phyloP scores from a whole-genome alignment of 1,140 invertebrate genomes.

The Oscheius sp. region DNA sequence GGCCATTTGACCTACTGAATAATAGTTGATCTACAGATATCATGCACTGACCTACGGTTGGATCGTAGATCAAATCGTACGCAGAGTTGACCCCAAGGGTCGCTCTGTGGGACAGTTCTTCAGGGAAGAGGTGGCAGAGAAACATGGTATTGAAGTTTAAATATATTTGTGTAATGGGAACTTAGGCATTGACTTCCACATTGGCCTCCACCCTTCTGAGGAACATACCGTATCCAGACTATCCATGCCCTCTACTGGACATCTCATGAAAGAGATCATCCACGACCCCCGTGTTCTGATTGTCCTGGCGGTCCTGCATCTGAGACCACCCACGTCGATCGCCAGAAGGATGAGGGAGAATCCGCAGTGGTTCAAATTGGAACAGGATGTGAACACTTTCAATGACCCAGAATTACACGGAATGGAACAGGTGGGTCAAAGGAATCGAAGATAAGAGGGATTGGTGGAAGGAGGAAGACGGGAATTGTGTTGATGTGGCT shows the following conservation, averaged over 20 bases:
- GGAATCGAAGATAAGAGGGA: no score
- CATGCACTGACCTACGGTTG: constrained; percentile 62
- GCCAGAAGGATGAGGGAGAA: constrained; percentile 40
- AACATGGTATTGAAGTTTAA: constrained; percentile 56
- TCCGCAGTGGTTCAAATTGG: constrained; percentile 50
- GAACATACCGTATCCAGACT: constrained; percentile 50
- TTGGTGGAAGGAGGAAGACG: no score
- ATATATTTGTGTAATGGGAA: no score
- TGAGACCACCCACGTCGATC: constrained; percentile 33
- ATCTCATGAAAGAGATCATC: constrained; percentile 47
- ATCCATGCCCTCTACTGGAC: constrained; percentile 35
- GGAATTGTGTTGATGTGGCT: no score
- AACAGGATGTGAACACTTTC: constrained; percentile 47
- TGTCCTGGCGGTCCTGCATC: constrained; percentile 34
- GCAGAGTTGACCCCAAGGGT: constrained; percentile 59
- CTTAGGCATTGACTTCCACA: constrained; percentile 53
- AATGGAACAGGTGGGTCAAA: constrained; percentile 55
- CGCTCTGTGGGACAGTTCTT: constrained; percentile 61
- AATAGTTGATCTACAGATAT: constrained; percentile 53
- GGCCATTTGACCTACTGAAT: no score
- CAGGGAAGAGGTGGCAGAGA: constrained; percentile 62
- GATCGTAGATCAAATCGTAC: constrained; percentile 62
- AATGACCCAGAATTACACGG: constrained; percentile 51
- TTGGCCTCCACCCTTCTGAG: constrained; percentile 44
- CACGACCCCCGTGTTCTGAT: constrained; percentile 53